Evolutionary conservation across 2,888 invertebrate species (phyloP), one percentile per base, ranked within the genome.

Genomic region (Nemotelus pantherinus): DNA sequence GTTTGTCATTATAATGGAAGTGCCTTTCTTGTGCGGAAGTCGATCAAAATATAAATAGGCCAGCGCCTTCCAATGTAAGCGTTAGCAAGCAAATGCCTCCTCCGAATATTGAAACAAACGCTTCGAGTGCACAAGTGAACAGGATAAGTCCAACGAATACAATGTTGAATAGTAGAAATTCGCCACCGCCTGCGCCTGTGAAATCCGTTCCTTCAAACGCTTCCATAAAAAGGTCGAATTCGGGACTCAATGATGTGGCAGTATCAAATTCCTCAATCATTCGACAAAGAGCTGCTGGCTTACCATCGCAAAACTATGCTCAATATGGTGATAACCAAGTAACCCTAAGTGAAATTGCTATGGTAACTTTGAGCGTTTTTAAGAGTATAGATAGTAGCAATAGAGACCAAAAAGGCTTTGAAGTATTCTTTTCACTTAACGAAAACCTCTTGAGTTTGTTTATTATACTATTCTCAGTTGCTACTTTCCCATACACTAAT

Each of bases 221-320:
- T 25, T 48, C 68, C 10, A 47, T 67, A 39, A 68, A 53, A 50
- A 48, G 53, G 41, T 7, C 47, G 5, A 68, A 2, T 53, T 7
- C 48, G 3, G 5, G 50, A 25, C 3, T 7, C 3, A 65, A 9
- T 10, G 67, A 10, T 53, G 9, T 5, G 6, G n/a, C 41, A 9
- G 45, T 44, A 4, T 41, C 71, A 53, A 55, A 55, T 53, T 10
- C 55, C 10, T 48, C n/a, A 6, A 41, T 55, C 5, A 55, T n/a
- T 71, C 41, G 53, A 2, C 44, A 57, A 57, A 71, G 55, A 53
- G 57, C 71, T 25, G 71, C 71, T 43, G 71, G 71, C 6, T 44
- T 68, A 4, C 68, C 68, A 5, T 50, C 68, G 6, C 68, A 68
- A 53, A 39, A 50, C 10, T 68, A 68, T 50, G 41, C 7, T 48